Evolutionary conservation across 1,140 invertebrate species (phyloP), one percentile per base, ranked within the genome.

Genomic region (Pogonognathellus flavescens): DNA sequence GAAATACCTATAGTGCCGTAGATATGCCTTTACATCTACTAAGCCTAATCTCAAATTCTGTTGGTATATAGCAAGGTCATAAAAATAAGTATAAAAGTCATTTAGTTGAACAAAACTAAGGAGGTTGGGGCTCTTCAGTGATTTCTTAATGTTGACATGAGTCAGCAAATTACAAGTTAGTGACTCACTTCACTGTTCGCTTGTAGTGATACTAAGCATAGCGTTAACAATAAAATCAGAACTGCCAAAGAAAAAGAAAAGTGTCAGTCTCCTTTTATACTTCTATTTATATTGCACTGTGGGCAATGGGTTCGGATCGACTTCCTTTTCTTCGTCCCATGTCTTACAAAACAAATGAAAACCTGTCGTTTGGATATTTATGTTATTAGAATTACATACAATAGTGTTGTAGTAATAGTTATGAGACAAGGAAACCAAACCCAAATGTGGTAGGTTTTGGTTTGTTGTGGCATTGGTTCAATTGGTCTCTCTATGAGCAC

Each of bases 61-160:
- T 31, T 76, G n/a, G 31, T 9, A 16, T 49, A 72, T 31, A 50
- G 70, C 70, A 76, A 76, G 70, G 70, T 76, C 70, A 49, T 76
- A 76, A 76, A 70, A 76, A 3, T 50, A 50, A 76, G 22, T 76
- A 41, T 41, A 41, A 20, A 76, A 50, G 16, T 50, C 70, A 76
- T 76, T 76, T 41, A 16, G 49, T 0, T 31, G 49, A 49, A 76
- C 70, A 76, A 76, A 76, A 76, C 41, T 76, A 76, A 76, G 70
- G 70, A 49, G 70, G 70, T n/a, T 66, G 18, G 22, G 59, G 22
- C 18, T 60, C 18, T 22, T 66, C 70, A 76, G 41, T 50, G 41
- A 76, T 76, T 76, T 41, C 31, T 41, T 76, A 76, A 76, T 76
- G 70, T 76, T 76, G 70, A 76, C 70, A 50, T 76, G 70, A 76